Evolutionary conservation across 2,888 invertebrate genomes (phyloP).

Genomic region (Sinhomidia bicolor): DNA sequence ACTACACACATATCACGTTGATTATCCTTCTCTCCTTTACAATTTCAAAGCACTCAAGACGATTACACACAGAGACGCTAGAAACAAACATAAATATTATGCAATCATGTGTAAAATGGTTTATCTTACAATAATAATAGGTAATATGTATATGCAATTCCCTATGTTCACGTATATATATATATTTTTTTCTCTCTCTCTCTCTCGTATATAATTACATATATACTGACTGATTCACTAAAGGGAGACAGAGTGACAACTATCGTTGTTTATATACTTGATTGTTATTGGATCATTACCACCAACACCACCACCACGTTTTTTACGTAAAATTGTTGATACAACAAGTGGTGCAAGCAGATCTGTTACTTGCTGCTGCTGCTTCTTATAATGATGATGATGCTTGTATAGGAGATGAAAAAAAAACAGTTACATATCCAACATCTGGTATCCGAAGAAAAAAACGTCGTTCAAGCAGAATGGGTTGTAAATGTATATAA

Average conservation of each 20-base stretch:
- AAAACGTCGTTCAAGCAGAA: neutral
- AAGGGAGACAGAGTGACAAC: too few relatives aligned
- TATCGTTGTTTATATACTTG: neutral
- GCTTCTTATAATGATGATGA: neutral
- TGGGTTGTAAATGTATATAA: too few relatives aligned
- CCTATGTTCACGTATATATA: neutral
- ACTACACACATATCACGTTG: neutral
- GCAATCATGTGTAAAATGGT: conserved; percentile 55
- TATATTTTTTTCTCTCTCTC: too few relatives aligned
- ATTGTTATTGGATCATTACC: neutral
- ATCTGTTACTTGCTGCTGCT: neutral
- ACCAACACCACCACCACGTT: neutral
- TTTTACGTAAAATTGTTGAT: neutral
- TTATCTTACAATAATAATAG: too few relatives aligned
- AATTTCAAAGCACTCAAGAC: neutral
- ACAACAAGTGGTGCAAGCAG: neutral
- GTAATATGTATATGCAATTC: too few relatives aligned
- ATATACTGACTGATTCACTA: too few relatives aligned
- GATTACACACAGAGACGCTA: neutral
- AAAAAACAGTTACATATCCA: neutral
- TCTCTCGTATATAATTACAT: too few relatives aligned
- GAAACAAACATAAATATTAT: conserved; percentile 37
- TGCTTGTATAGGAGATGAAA: neutral
- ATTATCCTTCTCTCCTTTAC: too few relatives aligned
- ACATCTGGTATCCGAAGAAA: conserved; percentile 41